These are phyloP conservation scores for Acanthisitta chloris DNA, from an alignment of 2,113 vertebrate species.

Conservation along the genomic window DNA sequence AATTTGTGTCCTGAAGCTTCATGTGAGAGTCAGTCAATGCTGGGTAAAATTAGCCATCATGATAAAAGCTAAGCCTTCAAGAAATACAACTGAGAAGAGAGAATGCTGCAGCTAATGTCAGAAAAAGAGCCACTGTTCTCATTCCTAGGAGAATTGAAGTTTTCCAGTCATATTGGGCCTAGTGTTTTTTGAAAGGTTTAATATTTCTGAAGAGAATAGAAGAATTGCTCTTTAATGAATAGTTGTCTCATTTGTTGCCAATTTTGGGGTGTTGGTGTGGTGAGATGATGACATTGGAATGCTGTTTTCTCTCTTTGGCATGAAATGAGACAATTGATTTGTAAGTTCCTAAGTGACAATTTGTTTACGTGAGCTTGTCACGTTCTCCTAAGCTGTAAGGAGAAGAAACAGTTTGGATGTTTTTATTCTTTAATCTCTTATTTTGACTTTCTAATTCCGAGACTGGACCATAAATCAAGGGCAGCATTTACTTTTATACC, in stretches of 20 bases:
- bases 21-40: not conserved
- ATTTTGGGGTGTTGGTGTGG: not conserved
- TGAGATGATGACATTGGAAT: not conserved
- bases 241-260: not conserved
- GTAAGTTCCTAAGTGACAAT: not conserved
- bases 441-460: not conserved
- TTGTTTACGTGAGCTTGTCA: not conserved
- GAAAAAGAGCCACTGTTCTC: not conserved
- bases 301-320: not conserved
- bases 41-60: not conserved
- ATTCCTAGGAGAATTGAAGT: not conserved
- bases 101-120: not conserved
- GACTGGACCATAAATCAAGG: not conserved
- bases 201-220: not conserved
- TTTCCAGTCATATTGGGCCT: not conserved
- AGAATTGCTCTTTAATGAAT: not conserved
- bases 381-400: not conserved
- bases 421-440: not conserved
- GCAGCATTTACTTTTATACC: not conserved
- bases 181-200: not conserved
- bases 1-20: not conserved
- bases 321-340: not conserved
- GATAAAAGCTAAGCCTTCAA: not conserved
- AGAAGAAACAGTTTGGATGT: not conserved
- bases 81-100: not conserved